Conservation (phyloP, 2,888 invertebrate genomes). For the Anaspis maculata region DNA sequence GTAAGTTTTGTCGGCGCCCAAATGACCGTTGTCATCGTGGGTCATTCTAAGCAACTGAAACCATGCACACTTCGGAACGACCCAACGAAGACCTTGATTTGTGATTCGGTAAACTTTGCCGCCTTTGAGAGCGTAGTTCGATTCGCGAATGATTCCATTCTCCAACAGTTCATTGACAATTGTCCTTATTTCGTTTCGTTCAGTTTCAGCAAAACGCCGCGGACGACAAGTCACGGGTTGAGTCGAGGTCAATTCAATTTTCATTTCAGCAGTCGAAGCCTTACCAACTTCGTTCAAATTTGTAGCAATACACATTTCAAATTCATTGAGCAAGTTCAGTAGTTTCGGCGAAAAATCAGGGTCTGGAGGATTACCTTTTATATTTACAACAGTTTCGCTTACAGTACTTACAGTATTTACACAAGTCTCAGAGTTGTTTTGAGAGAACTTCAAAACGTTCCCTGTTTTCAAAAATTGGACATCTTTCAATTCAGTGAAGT, state of each 20-base stretch:
- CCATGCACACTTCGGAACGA: no score
- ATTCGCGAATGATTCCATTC: conserved; percentile 3
- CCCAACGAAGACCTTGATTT: no score
- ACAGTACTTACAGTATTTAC: background rate
- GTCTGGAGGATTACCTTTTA: background rate
- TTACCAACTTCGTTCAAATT: background rate
- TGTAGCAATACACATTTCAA: background rate
- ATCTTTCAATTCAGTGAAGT: conserved; percentile 3
- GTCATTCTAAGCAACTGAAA: no score
- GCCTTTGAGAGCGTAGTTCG: no score
- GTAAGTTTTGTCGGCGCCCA: no score
- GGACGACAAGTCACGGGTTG: conserved; percentile 1
- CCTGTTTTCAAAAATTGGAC: background rate
- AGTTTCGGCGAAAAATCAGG: background rate
- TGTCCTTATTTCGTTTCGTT: conserved; percentile 1
- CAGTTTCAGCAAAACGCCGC: conserved; percentile 2
- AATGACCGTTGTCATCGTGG: no score
- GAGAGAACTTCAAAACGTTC: background rate
- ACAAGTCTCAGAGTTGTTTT: no score
- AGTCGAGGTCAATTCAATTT: background rate
- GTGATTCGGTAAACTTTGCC: no score
- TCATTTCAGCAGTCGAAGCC: background rate
- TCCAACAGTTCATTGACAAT: conserved; percentile 2
- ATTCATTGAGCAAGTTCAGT: background rate
- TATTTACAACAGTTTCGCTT: background rate